A percentile compares a stretch with the other conserved stretches of the same genome.
Evolutionary conservation across 2,113 vertebrate species (phyloP).

Genomic region (Myxocyprinus asiaticus): DNA sequence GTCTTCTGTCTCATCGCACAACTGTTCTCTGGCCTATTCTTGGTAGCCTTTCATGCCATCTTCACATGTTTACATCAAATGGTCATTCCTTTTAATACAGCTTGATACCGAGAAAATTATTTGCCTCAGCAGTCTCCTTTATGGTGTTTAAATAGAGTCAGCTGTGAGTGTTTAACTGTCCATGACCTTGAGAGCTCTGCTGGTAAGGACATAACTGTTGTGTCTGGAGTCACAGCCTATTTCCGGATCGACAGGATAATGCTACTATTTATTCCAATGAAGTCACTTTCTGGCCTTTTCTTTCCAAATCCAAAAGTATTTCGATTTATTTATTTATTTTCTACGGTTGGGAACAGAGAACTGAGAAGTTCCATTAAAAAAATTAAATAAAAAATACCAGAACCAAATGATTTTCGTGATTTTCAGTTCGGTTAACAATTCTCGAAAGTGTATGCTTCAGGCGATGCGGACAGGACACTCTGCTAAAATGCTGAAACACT

Average conservation of each 20-base stretch:
- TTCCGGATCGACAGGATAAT: conserved; percentile 20
- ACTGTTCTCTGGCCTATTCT: background rate
- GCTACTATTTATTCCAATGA: background rate
- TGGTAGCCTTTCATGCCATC: background rate
- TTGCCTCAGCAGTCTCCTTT: background rate
- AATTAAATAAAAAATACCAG: too few species aligned
- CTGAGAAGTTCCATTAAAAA: too few species aligned
- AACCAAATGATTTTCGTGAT: too few species aligned
- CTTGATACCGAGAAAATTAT: background rate
- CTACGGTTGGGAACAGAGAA: too few species aligned
- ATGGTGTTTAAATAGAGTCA: conserved; percentile 23
- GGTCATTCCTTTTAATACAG: conserved; percentile 4
- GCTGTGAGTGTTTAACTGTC: background rate
- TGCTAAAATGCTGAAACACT: too few species aligned
- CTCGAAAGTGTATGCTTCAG: too few species aligned
- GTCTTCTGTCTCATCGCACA: background rate
- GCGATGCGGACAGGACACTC: too few species aligned
- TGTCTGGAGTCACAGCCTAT: conserved; percentile 13
- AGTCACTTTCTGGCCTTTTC: conserved; percentile 29
- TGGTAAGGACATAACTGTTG: background rate
- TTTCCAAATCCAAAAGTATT: background rate
- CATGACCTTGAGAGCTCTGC: conserved; percentile 2
- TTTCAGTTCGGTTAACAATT: too few species aligned
- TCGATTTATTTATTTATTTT: background rate
- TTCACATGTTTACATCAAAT: background rate